A percentile compares a stretch with the other conserved stretches of the same genome.
phyloP scores from a whole-genome alignment of 2,888 invertebrate species.

The Eucera pruinosa region DNA sequence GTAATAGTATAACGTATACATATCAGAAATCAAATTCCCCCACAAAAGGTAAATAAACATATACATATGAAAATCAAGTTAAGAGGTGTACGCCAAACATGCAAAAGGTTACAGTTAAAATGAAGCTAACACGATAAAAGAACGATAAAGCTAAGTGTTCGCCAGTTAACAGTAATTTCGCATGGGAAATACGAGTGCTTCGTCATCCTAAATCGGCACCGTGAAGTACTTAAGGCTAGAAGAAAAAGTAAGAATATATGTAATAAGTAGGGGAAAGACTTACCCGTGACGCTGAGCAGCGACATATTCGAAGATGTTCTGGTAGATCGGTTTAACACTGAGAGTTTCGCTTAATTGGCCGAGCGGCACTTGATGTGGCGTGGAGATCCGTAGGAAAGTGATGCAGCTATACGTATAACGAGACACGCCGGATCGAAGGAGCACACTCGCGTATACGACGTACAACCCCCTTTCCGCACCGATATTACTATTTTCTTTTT shows the following conservation, averaged over 20 bases:
- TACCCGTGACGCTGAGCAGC: slow-evolving; percentile 79
- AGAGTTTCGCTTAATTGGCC: slow-evolving; percentile 63
- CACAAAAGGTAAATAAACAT: too few relatives aligned
- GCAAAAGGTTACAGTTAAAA: too few relatives aligned
- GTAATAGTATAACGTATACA: too few relatives aligned
- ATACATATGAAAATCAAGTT: too few relatives aligned
- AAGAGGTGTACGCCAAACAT: too few relatives aligned
- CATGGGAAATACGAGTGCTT: background rate
- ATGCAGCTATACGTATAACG: slow-evolving; percentile 63
- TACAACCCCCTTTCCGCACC: slow-evolving; percentile 45
- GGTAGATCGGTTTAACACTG: slow-evolving; percentile 54
- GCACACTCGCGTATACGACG: slow-evolving; percentile 61
- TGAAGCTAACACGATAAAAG: too few relatives aligned
- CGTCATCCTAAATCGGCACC: background rate
- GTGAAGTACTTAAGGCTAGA: background rate
- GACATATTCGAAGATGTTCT: slow-evolving; percentile 75
- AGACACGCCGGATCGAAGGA: slow-evolving; percentile 61
- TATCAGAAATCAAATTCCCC: too few relatives aligned
- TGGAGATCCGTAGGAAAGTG: slow-evolving; percentile 60
- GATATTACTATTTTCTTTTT: slow-evolving; percentile 44
- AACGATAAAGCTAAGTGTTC: background rate
- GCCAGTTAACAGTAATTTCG: background rate
- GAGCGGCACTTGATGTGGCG: slow-evolving; percentile 53
- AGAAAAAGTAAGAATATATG: background rate
- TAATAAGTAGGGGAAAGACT: slow-evolving; percentile 58